Evolutionary conservation across 2,113 vertebrate genomes (phyloP).

Genomic region (Cairina moschata): DNA sequence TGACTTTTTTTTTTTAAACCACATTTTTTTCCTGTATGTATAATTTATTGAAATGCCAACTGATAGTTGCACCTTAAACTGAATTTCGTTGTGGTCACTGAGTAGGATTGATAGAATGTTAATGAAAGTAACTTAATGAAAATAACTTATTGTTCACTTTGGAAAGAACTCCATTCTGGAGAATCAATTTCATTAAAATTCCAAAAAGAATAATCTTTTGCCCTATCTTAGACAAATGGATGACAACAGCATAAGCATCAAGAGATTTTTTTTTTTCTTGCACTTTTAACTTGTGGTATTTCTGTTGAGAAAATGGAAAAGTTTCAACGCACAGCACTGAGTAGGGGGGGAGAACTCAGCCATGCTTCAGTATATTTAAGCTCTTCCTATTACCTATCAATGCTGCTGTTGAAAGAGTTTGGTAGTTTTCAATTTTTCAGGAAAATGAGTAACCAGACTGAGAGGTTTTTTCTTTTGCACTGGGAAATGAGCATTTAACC

Average conservation of each 20-base stretch:
- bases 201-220: not conserved
- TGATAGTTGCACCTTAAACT: constrained; percentile 76
- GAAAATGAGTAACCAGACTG: constrained; percentile 71
- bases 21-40: constrained; percentile 59
- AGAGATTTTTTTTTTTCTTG: not conserved
- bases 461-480: constrained; percentile 77
- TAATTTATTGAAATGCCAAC: constrained; percentile 75
- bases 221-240: constrained; percentile 17
- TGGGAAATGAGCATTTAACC: constrained; percentile 76
- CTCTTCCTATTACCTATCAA: constrained; percentile 35
- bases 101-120: constrained; percentile 63
- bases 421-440: constrained; percentile 55
- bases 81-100: constrained; percentile 65
- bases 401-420: constrained; percentile 38
- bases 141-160: constrained; percentile 64
- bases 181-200: constrained; percentile 57
- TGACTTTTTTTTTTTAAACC: constrained; percentile 45
- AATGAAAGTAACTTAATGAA: constrained; percentile 70
- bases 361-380: constrained; percentile 53
- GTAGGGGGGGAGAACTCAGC: constrained; percentile 27
- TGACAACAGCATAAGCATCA: constrained; percentile 49
- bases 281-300: constrained; percentile 73
- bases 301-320: constrained; percentile 60
- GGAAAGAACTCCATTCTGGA: constrained; percentile 58
- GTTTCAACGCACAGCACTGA: constrained; percentile 30